These are phyloP conservation scores for Micrastur ruficollis DNA, from an alignment of 2,797 vertebrate species.

Conservation along the genomic window DNA sequence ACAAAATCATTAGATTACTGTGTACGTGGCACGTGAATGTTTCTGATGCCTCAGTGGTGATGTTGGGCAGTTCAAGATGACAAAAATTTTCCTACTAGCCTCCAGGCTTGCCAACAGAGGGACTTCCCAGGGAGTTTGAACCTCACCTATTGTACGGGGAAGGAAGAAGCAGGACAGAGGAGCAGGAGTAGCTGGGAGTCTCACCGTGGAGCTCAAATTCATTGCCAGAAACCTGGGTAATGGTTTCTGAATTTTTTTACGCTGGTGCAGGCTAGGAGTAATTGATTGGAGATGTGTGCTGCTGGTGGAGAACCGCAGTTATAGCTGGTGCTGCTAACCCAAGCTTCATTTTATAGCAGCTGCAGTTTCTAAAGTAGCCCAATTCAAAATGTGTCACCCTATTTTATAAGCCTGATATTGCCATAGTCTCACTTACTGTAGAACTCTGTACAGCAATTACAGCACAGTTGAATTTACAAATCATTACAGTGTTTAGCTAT, in stretches of 20 bases:
- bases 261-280: neutral
- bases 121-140: neutral
- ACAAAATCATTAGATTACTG: neutral
- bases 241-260: neutral
- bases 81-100: neutral
- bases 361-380: neutral
- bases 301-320: neutral
- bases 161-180: neutral
- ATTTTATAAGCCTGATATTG: neutral
- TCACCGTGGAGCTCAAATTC: neutral
- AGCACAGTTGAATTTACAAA: slow-evolving; percentile 42
- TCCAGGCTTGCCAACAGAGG: neutral
- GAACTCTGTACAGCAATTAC: slow-evolving; percentile 32
- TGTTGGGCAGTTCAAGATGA: neutral
- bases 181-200: neutral
- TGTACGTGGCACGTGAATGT: neutral
- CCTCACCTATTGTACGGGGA: neutral
- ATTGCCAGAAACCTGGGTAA: neutral
- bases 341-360: neutral
- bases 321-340: fast-evolving
- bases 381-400: neutral
- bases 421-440: neutral
- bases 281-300: neutral
- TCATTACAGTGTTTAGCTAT: slow-evolving; percentile 39
- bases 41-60: neutral